A percentile compares a stretch with the other conserved stretches of the same genome.
phyloP scores from a whole-genome alignment of 2,797 vertebrate genomes.

The Catostomus latipinnis region DNA sequence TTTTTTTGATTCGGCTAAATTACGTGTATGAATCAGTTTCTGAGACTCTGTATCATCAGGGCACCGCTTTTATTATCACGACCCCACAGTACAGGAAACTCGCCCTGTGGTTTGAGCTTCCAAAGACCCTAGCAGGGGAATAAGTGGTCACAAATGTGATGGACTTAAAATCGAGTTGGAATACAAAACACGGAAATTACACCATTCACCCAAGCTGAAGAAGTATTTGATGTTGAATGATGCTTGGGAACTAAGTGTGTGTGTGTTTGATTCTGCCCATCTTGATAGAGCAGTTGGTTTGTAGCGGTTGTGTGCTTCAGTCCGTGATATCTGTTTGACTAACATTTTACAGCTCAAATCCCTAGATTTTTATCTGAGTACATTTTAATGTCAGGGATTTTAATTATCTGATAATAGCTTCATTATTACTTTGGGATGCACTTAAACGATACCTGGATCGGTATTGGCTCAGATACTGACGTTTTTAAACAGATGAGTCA shows the following conservation, averaged over 20 bases:
- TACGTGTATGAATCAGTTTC: constrained; percentile 23
- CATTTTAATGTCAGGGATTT: not conserved
- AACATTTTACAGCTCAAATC: not conserved
- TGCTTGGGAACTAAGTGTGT: not conserved
- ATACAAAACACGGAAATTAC: constrained; percentile 45
- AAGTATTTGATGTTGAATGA: not conserved
- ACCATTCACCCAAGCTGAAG: constrained; percentile 13
- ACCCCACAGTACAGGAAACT: constrained; percentile 39
- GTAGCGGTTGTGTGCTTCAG: not conserved
- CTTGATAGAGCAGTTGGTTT: not conserved
- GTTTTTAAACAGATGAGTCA: no score
- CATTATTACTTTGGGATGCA: no score
- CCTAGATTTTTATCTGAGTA: not conserved
- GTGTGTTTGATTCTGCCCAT: not conserved
- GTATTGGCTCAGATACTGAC: no score
- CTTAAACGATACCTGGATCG: no score
- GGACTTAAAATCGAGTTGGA: constrained; percentile 10
- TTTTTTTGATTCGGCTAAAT: constrained; percentile 42
- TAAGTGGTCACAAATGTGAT: constrained; percentile 5
- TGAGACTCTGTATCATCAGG: constrained; percentile 13
- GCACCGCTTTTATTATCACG: constrained; percentile 33
- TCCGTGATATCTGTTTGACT: not conserved
- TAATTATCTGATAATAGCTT: not conserved
- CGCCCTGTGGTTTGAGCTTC: constrained; percentile 8
- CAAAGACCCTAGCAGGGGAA: constrained; percentile 23